Evolutionary conservation across 2,888 invertebrate species (phyloP).

Genomic region (Lumbricus terrestris): DNA sequence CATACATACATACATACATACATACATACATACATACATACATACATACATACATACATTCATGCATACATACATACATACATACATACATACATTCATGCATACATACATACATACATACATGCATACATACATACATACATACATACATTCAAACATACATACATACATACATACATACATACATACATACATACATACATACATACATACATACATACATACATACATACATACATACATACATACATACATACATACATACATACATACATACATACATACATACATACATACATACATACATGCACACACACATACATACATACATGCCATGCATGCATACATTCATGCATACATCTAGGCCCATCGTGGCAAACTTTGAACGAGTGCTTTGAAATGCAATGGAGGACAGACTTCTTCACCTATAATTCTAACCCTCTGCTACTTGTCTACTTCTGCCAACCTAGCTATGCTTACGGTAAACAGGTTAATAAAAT

Average conservation of each 20-base stretch:
- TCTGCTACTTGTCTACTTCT: no score
- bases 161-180: not conserved
- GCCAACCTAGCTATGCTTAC: no score
- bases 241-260: not conserved
- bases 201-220: not conserved
- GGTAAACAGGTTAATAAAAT: no score
- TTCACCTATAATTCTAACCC: no score
- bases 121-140: not conserved
- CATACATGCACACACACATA: not conserved
- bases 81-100: not conserved
- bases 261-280: not conserved
- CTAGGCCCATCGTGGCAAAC: no score
- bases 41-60: conserved; percentile 3
- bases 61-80: not conserved
- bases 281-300: not conserved
- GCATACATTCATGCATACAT: no score
- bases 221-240: no score
- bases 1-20: not conserved
- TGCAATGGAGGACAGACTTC: no score
- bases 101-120: not conserved
- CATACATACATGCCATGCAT: no score
- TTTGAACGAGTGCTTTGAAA: no score
- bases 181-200: not conserved
- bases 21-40: conserved; percentile 7
- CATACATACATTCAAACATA: not conserved